Base-by-base conservation (phyloP, 2,888 invertebrate genomes). In the Ormyrus rosae region DNA sequence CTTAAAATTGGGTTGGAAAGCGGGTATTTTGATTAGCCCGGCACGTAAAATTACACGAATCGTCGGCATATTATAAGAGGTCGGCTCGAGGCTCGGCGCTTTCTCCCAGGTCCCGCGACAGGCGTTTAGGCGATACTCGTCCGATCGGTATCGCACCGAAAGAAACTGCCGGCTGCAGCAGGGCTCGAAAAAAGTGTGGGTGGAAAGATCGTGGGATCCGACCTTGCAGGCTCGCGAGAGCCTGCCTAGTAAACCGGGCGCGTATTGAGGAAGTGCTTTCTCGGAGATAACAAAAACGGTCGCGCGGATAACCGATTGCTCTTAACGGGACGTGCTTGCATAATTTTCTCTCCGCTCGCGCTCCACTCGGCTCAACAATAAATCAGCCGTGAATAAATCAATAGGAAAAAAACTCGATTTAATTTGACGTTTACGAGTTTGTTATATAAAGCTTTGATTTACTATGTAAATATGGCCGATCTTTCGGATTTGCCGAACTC, bases 151-250 rank as follows among this genome's bases (percentile, higher is more conserved):
- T 80, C 74, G 45, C 19, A 9, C 55, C 34, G 60, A 51, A 51
- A 72, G 51, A 77, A 70, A 77, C 61, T 45, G 60, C 61, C n/a
- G 34, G 45, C n/a, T 48, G 48, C 65, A 19, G 69, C 7, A 50
- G 61, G 78, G 34, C 34, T 2, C 2, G 34, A 34, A 34, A 34
- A 34, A 34, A 34, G 34, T 4, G 34, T 34, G 80, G 80, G 79
- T 78, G 74, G 82, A 81, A 85, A 86, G 85, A 85, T 86, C 86
- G 86, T 86, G 86, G 85, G 86, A 86, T 85, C 85, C 85, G 85
- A 86, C 85, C 86, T 86, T 85, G 85, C 83, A 80, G 45, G 0
- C 50, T 7, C 7, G 10, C 4, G 84, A 83, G 81, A 84, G 83
- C 83, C 83, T 84, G 84, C 82, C 83, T 84, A 85, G 85, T 84